A percentile compares a stretch with the other conserved stretches of the same genome.
Conservation (phyloP, 2,888 invertebrate genomes). For the Dynastes maya region DNA sequence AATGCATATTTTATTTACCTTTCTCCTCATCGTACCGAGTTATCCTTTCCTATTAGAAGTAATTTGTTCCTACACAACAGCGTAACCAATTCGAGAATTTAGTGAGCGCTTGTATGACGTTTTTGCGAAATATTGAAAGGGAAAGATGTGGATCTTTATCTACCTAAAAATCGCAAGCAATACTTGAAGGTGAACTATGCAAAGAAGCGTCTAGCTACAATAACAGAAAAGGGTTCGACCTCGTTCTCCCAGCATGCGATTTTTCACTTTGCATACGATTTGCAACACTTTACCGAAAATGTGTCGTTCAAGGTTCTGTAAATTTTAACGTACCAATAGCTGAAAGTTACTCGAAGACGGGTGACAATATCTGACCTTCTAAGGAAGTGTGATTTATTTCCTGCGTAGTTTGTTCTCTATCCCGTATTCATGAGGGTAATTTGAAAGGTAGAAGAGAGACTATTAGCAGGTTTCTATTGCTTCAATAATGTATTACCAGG, state of each 20-base stretch:
- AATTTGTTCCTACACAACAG: too few relatives aligned
- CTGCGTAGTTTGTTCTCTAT: constrained; percentile 1
- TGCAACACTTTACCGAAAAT: constrained; percentile 48
- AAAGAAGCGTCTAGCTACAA: neutral
- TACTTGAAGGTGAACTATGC: neutral
- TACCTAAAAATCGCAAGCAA: neutral
- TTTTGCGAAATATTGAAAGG: neutral
- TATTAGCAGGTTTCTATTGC: constrained; percentile 4
- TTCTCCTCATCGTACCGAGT: too few relatives aligned
- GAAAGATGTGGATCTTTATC: neutral
- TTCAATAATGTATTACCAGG: constrained; percentile 8
- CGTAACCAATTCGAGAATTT: neutral
- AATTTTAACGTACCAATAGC: constrained; percentile 1
- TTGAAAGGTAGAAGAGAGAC: constrained; percentile 31
- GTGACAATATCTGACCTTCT: constrained; percentile 25
- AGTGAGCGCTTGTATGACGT: too few relatives aligned
- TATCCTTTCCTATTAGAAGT: too few relatives aligned
- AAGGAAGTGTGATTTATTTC: constrained; percentile 23
- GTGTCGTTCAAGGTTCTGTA: constrained; percentile 38
- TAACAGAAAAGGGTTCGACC: constrained; percentile 56
- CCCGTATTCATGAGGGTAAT: constrained; percentile 30
- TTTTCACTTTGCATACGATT: constrained; percentile 48
- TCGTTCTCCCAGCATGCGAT: constrained; percentile 55
- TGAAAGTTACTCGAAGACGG: neutral
- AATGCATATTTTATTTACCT: too few relatives aligned